phyloP scores from a whole-genome alignment of 2,113 vertebrate genomes.

The Bambusicola thoracicus region DNA sequence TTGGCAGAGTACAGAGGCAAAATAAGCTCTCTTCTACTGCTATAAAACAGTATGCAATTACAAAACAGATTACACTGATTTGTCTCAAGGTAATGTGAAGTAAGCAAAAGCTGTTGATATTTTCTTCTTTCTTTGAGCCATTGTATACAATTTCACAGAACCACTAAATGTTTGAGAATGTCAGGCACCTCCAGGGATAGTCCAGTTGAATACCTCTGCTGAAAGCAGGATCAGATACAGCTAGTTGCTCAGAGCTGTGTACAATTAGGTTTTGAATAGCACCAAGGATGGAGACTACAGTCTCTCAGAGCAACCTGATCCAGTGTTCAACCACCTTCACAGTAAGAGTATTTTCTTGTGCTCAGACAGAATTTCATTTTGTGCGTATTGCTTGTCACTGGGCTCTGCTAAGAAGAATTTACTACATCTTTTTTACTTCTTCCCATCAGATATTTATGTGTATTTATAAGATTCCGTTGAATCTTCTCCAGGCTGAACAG shows the following conservation, averaged over 20 bases:
- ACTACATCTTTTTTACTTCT: neutral
- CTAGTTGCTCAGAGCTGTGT: fast-evolving
- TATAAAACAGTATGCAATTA: neutral
- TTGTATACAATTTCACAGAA: neutral
- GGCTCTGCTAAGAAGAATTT: neutral
- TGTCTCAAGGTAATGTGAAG: neutral
- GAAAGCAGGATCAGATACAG: neutral
- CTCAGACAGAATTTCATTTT: neutral
- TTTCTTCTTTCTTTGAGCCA: neutral
- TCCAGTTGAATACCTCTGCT: neutral
- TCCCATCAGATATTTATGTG: neutral
- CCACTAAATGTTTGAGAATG: neutral
- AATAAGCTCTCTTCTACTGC: neutral
- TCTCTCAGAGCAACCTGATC: neutral
- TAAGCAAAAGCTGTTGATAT: neutral
- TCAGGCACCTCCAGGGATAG: neutral
- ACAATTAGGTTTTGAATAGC: neutral
- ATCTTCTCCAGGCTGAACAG: neutral
- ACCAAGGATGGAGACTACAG: neutral
- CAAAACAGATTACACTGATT: neutral
- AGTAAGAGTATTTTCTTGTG: neutral
- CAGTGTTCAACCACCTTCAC: neutral
- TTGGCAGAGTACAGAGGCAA: neutral
- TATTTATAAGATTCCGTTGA: fast-evolving
- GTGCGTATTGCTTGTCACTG: neutral